Percentiles rank a stretch among this genome's conserved stretches.
phyloP scores from a whole-genome alignment of 2,113 vertebrate genomes.

The Copsychus sechellarum region DNA sequence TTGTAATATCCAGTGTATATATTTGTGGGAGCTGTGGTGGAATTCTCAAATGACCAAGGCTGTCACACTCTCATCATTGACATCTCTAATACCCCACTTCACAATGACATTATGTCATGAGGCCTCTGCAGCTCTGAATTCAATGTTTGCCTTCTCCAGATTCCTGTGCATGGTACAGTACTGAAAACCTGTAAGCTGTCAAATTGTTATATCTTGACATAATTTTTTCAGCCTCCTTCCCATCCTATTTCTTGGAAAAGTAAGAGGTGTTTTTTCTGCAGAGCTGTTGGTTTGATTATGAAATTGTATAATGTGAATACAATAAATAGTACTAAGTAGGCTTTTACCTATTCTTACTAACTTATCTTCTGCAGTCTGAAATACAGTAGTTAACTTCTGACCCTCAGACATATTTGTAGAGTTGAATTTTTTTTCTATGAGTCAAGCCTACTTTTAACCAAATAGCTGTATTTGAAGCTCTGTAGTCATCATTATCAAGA shows the following conservation, averaged over 20 bases:
- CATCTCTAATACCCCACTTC: not conserved
- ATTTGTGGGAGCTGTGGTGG: not conserved
- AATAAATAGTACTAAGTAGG: not conserved
- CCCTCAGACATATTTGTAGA: not conserved
- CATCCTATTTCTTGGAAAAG: not conserved
- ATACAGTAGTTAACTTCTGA: not conserved
- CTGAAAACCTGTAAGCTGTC: not conserved
- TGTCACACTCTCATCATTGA: fast-evolving
- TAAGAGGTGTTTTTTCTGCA: not conserved
- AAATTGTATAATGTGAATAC: not conserved
- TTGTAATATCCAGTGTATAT: not conserved
- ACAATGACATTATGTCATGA: not conserved
- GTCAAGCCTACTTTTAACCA: not conserved
- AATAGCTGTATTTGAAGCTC: not conserved
- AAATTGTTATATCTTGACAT: not conserved
- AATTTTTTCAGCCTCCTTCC: not conserved
- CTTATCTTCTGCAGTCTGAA: not conserved
- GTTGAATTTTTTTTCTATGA: not conserved
- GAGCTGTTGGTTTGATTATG: not conserved
- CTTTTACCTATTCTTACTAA: not conserved
- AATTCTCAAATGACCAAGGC: not conserved
- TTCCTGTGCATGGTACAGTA: not conserved
- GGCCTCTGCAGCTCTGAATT: not conserved
- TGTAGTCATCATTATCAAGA: not conserved
- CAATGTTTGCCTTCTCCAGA: not conserved